Conservation (phyloP, 2,113 vertebrate genomes). For the Burhinus bistriatus region DNA sequence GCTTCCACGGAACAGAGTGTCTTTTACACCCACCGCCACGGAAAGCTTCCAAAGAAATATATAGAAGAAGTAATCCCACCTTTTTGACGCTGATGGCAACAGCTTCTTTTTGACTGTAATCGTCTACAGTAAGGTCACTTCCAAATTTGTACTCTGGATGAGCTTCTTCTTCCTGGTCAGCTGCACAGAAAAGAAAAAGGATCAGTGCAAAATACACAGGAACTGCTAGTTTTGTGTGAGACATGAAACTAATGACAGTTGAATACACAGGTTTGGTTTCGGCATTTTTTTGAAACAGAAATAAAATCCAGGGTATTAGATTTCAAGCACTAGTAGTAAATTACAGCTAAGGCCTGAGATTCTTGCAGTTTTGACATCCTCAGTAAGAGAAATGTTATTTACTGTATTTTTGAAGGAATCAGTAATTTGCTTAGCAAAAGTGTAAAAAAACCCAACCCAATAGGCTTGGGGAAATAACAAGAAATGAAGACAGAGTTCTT, state of each 20-base stretch:
- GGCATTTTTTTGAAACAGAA: background rate
- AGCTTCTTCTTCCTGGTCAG: constrained; percentile 88
- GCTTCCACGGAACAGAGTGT: background rate
- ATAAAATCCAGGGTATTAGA: background rate
- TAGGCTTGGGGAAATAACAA: background rate
- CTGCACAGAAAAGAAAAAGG: constrained; percentile 34
- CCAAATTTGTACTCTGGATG: constrained; percentile 89
- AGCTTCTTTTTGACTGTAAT: constrained; percentile 84
- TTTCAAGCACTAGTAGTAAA: background rate
- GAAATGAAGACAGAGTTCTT: background rate
- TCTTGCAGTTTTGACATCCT: background rate
- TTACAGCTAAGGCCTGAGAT: background rate
- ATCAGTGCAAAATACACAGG: no score
- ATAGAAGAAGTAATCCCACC: constrained; percentile 64
- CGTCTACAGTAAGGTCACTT: constrained; percentile 84
- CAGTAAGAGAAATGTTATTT: background rate
- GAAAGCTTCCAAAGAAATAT: background rate
- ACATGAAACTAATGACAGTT: background rate
- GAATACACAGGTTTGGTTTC: background rate
- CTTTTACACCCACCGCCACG: background rate
- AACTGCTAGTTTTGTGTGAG: background rate
- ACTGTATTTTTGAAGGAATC: background rate
- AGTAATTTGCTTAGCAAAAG: background rate
- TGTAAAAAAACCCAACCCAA: background rate
- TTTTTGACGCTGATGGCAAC: constrained; percentile 88